Percentiles rank a stretch among this genome's conserved stretches.
phyloP scores from a whole-genome alignment of 1,140 invertebrate species.

The Trichomalopsis sarcophagae region DNA sequence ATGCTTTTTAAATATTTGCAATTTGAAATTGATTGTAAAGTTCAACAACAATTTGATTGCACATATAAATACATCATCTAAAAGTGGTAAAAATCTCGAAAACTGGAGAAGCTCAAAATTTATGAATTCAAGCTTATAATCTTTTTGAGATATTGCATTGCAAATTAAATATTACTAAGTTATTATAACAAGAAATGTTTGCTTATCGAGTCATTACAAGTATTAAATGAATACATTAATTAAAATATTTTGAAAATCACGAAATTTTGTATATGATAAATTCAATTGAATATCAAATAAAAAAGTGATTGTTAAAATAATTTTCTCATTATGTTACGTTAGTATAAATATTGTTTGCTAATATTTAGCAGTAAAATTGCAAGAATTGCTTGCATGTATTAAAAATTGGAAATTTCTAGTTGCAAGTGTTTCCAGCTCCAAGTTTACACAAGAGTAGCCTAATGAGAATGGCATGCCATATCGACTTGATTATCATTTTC shows the following conservation, averaged over 20 bases:
- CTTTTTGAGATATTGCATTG: background rate
- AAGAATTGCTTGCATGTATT: constrained; percentile 12
- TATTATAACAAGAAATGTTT: background rate
- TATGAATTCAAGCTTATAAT: too few species aligned
- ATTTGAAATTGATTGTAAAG: background rate
- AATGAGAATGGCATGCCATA: constrained; percentile 69
- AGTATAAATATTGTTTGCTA: constrained; percentile 12
- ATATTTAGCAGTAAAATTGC: constrained; percentile 24
- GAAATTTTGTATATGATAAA: background rate
- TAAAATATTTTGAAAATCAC: background rate
- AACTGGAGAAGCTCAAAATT: background rate
- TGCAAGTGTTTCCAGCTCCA: constrained; percentile 16
- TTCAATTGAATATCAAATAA: constrained; percentile 3
- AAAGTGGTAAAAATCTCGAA: background rate
- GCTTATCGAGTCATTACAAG: background rate
- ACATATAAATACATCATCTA: background rate
- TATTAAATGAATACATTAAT: background rate
- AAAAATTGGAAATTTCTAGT: constrained; percentile 34
- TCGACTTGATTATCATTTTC: constrained; percentile 66
- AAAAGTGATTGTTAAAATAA: background rate
- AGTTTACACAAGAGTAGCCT: constrained; percentile 47
- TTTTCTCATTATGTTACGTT: background rate
- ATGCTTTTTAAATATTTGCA: constrained; percentile 1
- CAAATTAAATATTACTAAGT: background rate
- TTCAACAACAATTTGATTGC: background rate